Evolutionary conservation across 2,888 invertebrate genomes (phyloP), one percentile per base, ranked within the genome.

Genomic region (Polylopha cassiicola): DNA sequence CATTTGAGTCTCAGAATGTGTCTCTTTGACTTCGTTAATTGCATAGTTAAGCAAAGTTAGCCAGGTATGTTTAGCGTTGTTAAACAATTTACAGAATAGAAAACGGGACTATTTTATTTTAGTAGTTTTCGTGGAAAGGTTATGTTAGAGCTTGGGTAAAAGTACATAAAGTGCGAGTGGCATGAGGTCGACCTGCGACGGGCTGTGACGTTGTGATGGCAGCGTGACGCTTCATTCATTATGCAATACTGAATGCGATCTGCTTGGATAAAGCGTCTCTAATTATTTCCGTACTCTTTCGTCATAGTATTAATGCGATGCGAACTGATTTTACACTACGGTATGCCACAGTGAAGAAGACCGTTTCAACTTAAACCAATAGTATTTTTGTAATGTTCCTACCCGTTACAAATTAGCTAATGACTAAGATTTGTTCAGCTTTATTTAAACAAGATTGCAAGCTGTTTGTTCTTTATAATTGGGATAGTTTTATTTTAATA

Each of bases 261-360:
- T 68, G 71, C 64, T 70, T 64, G 73, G 70, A 75, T 73, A 73
- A 70, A 73, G 72, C 73, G 61, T 50, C 75, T 72, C 77, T 82
- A 81, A 81, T 81, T 81, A 78, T 74, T 81, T 81, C 79, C 81
- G 79, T 61, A 55, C 68, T 69, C 58, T 58, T 60, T 66, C 65
- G 65, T 67, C 73, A 77, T 74, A 66, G 65, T 69, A 73, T 71
- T 61, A 65, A 65, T 65, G 66, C 62, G 58, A 55, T 58, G 53
- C 55, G 51, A 53, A 51, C 45, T 48, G 49, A 54, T 51, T 47
- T 48, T 44, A 50, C 47, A 43, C 38, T 33, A 41, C 36, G 46
- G 29, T 9, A 20, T 13, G n/a, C 23, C 15, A 39, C n/a, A n/a
- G n/a, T n/a, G n/a, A n/a, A n/a, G n/a, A n/a, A n/a, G n/a, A n/a